Evolutionary conservation across 1,140 invertebrate species (phyloP).

Genomic region (Caenorhabditis briggsae): DNA sequence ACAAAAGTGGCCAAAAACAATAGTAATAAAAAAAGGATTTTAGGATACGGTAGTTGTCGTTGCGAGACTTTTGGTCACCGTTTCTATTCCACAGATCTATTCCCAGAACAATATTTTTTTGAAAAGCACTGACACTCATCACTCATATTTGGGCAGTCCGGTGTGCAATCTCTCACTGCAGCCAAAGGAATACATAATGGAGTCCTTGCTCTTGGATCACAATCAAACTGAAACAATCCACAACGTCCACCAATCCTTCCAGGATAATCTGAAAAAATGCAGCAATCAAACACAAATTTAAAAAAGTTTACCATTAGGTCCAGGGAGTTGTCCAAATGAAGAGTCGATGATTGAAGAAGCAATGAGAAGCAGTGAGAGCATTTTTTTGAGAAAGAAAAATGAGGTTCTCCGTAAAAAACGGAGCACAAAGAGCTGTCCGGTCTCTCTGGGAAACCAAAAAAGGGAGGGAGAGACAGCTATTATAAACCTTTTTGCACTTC

Average conservation of each 20-base stretch:
- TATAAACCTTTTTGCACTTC: slow-evolving; percentile 52
- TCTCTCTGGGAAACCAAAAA: slow-evolving; percentile 28
- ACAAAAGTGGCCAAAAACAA: not conserved
- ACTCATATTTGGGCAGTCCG: slow-evolving; percentile 53
- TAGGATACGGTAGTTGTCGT: not conserved
- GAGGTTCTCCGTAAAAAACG: not conserved
- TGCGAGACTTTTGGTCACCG: not conserved
- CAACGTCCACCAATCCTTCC: slow-evolving; percentile 36
- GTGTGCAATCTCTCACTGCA: slow-evolving; percentile 47
- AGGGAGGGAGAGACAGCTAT: not conserved
- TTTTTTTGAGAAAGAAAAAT: not conserved
- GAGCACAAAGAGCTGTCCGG: slow-evolving; percentile 29
- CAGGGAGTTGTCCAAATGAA: not conserved
- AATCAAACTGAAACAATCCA: slow-evolving; percentile 54
- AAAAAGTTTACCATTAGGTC: slow-evolving; percentile 9
- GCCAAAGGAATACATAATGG: slow-evolving; percentile 45
- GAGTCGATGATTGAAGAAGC: not conserved
- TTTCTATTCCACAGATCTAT: too few relatives aligned
- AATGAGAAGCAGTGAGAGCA: not conserved
- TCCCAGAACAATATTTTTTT: too few relatives aligned
- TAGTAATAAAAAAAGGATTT: not conserved
- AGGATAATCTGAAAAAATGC: slow-evolving; percentile 38
- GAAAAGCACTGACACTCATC: slow-evolving; percentile 13
- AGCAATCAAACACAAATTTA: not conserved
- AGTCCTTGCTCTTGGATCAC: slow-evolving; percentile 41